phyloP scores from a whole-genome alignment of 53 echinoderm and acorn worm species.

The Mesocentrotus franciscanus region DNA sequence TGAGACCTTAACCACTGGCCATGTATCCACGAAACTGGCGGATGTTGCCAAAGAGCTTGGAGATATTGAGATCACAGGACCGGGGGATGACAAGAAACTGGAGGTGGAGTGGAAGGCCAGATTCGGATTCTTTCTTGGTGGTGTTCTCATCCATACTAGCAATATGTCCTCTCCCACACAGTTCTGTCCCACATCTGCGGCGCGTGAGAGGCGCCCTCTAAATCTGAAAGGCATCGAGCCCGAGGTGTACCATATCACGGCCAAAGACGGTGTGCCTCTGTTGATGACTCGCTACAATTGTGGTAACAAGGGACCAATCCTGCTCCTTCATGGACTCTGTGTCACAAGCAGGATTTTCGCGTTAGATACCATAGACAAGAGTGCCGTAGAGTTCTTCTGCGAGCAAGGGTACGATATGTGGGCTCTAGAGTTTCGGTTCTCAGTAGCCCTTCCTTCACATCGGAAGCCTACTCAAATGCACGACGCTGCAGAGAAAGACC shows the following conservation, averaged over 20 bases:
- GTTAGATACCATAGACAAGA: constrained; percentile 68
- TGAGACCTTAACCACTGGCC: constrained; percentile 64
- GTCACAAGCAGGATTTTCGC: constrained; percentile 61
- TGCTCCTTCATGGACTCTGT: constrained; percentile 65
- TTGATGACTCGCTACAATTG: constrained; percentile 66
- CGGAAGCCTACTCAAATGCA: constrained; percentile 52
- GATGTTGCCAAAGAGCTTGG: constrained; percentile 71
- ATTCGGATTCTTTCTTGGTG: constrained; percentile 56
- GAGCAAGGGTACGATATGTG: constrained; percentile 68
- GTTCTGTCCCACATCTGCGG: constrained; percentile 44
- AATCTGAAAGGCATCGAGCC: constrained; percentile 53
- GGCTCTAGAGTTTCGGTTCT: constrained; percentile 59
- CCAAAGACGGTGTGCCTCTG: constrained; percentile 53
- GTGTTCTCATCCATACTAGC: not conserved
- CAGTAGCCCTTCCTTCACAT: constrained; percentile 52
- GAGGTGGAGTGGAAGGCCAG: constrained; percentile 65
- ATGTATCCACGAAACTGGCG: constrained; percentile 60
- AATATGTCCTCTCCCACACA: constrained; percentile 49
- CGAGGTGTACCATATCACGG: constrained; percentile 44
- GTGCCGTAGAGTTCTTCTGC: constrained; percentile 54
- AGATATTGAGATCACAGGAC: constrained; percentile 67
- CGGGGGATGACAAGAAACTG: constrained; percentile 11
- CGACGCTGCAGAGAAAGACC: constrained; percentile 58
- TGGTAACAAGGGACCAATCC: constrained; percentile 65
- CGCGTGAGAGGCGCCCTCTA: constrained; percentile 59